Base-by-base conservation (phyloP, 2,888 invertebrate species). In the Gryllus longicercus region DNA sequence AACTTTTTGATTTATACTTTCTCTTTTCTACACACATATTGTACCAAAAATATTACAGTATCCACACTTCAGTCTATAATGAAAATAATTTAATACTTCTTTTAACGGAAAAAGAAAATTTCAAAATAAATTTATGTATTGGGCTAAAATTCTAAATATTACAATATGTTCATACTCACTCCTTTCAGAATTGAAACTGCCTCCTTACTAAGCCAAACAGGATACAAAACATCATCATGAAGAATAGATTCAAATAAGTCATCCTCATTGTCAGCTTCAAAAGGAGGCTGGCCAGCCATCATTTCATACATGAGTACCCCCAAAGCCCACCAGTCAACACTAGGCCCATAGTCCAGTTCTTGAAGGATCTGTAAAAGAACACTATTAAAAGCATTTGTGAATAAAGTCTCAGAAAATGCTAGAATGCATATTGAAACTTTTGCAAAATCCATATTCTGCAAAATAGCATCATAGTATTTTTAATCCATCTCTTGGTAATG, bases 251-350 rank as follows among this genome's bases (percentile, higher is more conserved):
- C 98, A 89, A 99, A 99, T 82, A 99, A 91, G 88, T 99, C 99
- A 88, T 99, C 99, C 89, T 99, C 99, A 89, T 99, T 99, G 89
- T 99, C 99, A 8, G 99, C 99, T 90, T 99, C 99, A 89, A 99
- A 99, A 18, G 99, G 99, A 81, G 99, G 99, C 88, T 99, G 99
- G 0, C 99, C 98, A 1, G 98, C 98, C 96, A 98, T 95, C 98
- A 99, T 99, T 91, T 99, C 98, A 88, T 99, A 99, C 95, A 98
- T 95, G 77, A 98, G 91, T 81, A 99, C 98, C 79, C 98, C 99
- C 83, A 99, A 90, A 82, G 98, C 98, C 98, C 98, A 99, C 96
- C 96, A 96, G 88, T 96, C 96, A 81, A 96, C 96, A 82, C 94
- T 94, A 51, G 95, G 93, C 0, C 95, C 95, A 86, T 96, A 96